Evolutionary conservation across 2,888 invertebrate species (phyloP).

Genomic region (Mechanitis messenoides): DNA sequence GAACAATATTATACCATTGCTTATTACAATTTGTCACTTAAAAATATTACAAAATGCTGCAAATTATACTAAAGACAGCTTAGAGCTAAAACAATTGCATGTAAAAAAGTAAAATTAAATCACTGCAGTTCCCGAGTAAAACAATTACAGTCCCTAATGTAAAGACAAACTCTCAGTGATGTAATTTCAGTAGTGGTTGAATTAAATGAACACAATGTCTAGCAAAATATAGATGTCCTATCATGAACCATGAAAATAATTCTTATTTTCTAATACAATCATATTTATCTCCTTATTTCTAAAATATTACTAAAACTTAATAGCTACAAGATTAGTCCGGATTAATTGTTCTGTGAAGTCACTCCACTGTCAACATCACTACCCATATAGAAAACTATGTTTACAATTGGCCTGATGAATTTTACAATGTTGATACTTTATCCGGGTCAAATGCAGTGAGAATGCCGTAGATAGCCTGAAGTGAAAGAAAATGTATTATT

Average conservation of each 20-base stretch:
- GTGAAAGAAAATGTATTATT: conserved; percentile 14
- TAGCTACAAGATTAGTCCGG: conserved; percentile 64
- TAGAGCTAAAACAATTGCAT: conserved; percentile 42
- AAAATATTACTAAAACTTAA: conserved; percentile 63
- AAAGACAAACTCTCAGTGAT: conserved; percentile 39
- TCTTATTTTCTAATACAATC: conserved; percentile 68
- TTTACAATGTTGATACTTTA: conserved; percentile 53
- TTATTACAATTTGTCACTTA: conserved; percentile 52
- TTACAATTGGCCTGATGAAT: conserved; percentile 57
- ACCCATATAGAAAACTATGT: conserved; percentile 56
- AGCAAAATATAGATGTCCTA: conserved; percentile 57
- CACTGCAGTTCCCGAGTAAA: conserved; percentile 38
- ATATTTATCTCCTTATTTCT: conserved; percentile 68
- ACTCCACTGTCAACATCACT: conserved; percentile 69
- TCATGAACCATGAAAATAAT: conserved; percentile 58
- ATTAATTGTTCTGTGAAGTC: conserved; percentile 60
- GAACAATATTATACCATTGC: conserved; percentile 52
- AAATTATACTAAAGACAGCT: conserved; percentile 58
- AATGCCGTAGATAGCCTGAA: conserved; percentile 44
- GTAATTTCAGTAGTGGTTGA: conserved; percentile 39
- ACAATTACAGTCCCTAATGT: neutral
- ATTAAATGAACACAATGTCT: conserved; percentile 42
- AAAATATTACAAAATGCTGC: conserved; percentile 61
- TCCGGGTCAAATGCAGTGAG: conserved; percentile 67
- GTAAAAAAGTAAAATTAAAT: conserved; percentile 42